Percentiles rank a stretch among this genome's conserved stretches.
Evolutionary conservation across 2,797 vertebrate genomes (phyloP).

Genomic region (Aratinga solstitialis): DNA sequence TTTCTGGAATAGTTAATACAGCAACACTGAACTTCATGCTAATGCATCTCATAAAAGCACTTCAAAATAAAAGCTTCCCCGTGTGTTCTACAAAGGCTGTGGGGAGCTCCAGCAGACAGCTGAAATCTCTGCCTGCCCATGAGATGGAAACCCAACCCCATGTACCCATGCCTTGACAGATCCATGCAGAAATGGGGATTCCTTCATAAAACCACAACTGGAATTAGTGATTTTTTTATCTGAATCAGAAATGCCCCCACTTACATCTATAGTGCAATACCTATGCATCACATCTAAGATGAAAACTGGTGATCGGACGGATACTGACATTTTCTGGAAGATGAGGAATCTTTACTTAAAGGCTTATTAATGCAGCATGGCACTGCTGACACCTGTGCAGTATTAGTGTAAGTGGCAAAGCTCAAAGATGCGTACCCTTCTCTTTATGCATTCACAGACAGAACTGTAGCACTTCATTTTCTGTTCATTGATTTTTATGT

Average conservation of each 20-base stretch:
- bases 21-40: background rate
- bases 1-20: slow-evolving; percentile 26
- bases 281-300: background rate
- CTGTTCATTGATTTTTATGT: background rate
- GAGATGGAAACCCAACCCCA: background rate
- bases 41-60: background rate
- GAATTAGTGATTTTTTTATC: background rate
- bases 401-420: background rate
- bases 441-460: background rate
- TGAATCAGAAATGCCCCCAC: background rate
- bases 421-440: background rate
- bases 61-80: background rate
- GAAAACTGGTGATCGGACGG: background rate
- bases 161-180: background rate
- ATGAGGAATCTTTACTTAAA: background rate
- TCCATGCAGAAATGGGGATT: background rate
- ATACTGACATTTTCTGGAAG: background rate
- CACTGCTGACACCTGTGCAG: background rate
- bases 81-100: background rate
- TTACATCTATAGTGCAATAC: background rate
- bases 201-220: background rate
- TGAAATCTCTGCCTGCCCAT: background rate
- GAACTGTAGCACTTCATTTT: background rate
- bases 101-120: background rate
- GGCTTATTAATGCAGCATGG: background rate